Evolutionary conservation across 2,888 invertebrate species (phyloP), one percentile per base, ranked within the genome.

Genomic region (Eupithecia vulgata): DNA sequence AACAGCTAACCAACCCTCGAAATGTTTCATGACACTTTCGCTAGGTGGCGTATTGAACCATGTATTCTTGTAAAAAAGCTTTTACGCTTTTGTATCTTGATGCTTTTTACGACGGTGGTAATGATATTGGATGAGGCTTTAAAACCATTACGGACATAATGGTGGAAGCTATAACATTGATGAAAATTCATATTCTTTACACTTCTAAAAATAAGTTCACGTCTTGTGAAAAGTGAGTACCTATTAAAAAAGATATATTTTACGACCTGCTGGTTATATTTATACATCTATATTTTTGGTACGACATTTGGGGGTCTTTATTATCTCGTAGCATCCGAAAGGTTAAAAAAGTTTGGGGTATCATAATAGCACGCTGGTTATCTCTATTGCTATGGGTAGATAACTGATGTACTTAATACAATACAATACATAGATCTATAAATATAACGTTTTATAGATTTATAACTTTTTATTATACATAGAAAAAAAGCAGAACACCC

Each of bases 41-140:
- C 65, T 68, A 75, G 75, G 66, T 75, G 75, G 67, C 72, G 37
- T 40, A 5, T 12, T 4, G 25, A 5, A n/a, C 7, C 34, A 35
- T 65, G 13, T n/a, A 15, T 37, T n/a, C 8, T 10, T 12, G 34
- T 7, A 40, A 25, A 35, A 4, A 42, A 21, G 37, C 12, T 66
- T 52, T 40, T 25, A 10, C 25, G 25, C 0, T 15, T 7, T 65
- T 37, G 40, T 40, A 15, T 65, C 37, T 17, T 42, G 70, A 61
- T 67, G 37, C 70, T 40, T 69, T 72, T 73, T 73, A 73, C 40
- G 71, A 74, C 25, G n/a, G 1, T 34, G 25, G 35, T 71, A 74
- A 71, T 68, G 59, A 48, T 68, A 74, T 71, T 74, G 65, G 68
- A 74, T 52, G 21, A 21, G 21, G 61, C 57, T 57, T 59, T 40